A percentile compares a stretch with the other conserved stretches of the same genome.
phyloP scores from a whole-genome alignment of 2,113 vertebrate species.

The Lota lota region DNA sequence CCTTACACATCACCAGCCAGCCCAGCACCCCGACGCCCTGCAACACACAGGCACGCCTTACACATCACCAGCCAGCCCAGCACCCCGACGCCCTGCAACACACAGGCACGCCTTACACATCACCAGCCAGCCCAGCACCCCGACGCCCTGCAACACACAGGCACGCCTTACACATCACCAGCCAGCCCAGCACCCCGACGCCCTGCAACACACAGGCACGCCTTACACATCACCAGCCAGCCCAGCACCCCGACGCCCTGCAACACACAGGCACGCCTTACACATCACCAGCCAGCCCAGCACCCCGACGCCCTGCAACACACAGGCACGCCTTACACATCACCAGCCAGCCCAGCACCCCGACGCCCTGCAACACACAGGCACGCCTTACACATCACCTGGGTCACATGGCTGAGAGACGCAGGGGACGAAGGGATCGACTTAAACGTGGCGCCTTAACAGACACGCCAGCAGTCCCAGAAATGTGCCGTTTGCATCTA shows the following conservation, averaged over 20 bases:
- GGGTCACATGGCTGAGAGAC: no score
- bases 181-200: slow-evolving; percentile 60
- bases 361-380: slow-evolving; percentile 54
- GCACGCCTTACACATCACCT: neutral
- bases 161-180: no score
- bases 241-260: slow-evolving; percentile 63
- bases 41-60: slow-evolving; percentile 33
- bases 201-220: slow-evolving; percentile 57
- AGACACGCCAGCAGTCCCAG: no score
- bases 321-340: no score
- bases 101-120: no score
- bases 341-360: slow-evolving; percentile 70
- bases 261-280: slow-evolving; percentile 33
- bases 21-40: slow-evolving; percentile 63
- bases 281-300: slow-evolving; percentile 72
- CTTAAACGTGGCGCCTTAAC: no score
- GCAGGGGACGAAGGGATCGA: no score
- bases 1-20: no score
- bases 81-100: slow-evolving; percentile 61
- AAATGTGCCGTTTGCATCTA: no score
- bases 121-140: slow-evolving; percentile 70
- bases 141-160: slow-evolving; percentile 54
- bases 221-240: no score
- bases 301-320: slow-evolving; percentile 61
- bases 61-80: slow-evolving; percentile 72